These are phyloP conservation scores for Keiferia lycopersicella DNA, from an alignment of 2,888 invertebrate species.

Conservation along the genomic window DNA sequence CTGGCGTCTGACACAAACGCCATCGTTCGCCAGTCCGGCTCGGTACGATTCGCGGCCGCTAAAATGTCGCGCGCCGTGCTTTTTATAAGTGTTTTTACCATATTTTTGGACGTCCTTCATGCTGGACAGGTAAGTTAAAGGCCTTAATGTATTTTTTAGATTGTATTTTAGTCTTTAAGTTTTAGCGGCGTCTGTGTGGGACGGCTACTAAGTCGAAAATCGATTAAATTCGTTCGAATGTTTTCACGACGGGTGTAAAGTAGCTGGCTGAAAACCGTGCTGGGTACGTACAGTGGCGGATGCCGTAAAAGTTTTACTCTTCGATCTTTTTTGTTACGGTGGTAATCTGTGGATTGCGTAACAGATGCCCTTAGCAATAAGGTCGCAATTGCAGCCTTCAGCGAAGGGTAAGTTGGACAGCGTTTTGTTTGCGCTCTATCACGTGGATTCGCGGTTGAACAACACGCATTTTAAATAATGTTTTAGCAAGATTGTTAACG, in stretches of 20 bases:
- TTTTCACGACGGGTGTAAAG: slow-evolving; percentile 72
- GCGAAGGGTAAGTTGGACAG: slow-evolving; percentile 24
- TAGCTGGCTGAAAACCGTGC: slow-evolving; percentile 63
- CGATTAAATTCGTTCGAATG: slow-evolving; percentile 72
- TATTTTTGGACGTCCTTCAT: slow-evolving; percentile 81
- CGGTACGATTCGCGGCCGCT: slow-evolving; percentile 73
- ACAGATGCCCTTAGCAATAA: slow-evolving; percentile 35
- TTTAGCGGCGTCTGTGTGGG: slow-evolving; percentile 39
- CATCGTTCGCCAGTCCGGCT: slow-evolving; percentile 56
- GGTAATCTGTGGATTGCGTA: slow-evolving; percentile 55
- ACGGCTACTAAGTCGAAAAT: slow-evolving; percentile 66
- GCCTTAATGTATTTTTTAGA: slow-evolving; percentile 35
- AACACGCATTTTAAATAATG: neutral
- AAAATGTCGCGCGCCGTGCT: slow-evolving; percentile 83
- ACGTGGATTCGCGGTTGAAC: slow-evolving; percentile 9
- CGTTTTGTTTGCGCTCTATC: slow-evolving; percentile 21
- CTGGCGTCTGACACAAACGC: slow-evolving; percentile 69
- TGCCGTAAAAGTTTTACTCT: slow-evolving; percentile 66
- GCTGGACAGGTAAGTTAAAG: slow-evolving; percentile 78
- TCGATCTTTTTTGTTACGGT: slow-evolving; percentile 41
- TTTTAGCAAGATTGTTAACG: slow-evolving; percentile 1
- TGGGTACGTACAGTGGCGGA: slow-evolving; percentile 45
- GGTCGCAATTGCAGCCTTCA: slow-evolving; percentile 16
- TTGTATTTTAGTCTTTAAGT: slow-evolving; percentile 34
- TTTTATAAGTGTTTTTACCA: slow-evolving; percentile 82